A percentile compares a stretch with the other conserved stretches of the same genome.
These are phyloP conservation scores for Epicauta chinensis DNA, from an alignment of 1,140 invertebrate species.

Conservation along the genomic window DNA sequence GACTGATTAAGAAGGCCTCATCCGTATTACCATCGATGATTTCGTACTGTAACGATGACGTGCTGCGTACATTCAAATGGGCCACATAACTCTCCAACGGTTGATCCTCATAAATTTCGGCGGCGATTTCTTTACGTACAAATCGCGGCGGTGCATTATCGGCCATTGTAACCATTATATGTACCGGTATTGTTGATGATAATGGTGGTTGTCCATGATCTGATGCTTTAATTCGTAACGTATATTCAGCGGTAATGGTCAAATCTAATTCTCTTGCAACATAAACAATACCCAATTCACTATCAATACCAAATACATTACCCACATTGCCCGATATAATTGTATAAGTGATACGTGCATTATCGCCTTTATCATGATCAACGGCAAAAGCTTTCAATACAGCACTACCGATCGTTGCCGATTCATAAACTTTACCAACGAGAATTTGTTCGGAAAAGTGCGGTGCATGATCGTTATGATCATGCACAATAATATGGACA, in stretches of 20 bases:
- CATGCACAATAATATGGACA: conserved; percentile 73
- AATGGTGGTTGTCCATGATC: conserved; percentile 73
- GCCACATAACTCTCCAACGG: conserved; percentile 70
- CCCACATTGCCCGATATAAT: conserved; percentile 81
- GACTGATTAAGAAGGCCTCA: conserved; percentile 74
- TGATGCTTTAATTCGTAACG: conserved; percentile 72
- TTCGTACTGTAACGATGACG: conserved; percentile 74
- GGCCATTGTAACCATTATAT: conserved; percentile 80
- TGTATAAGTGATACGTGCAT: conserved; percentile 72
- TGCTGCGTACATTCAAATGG: conserved; percentile 69
- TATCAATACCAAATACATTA: conserved; percentile 74
- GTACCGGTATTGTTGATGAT: conserved; percentile 71
- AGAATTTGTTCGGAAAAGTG: conserved; percentile 70
- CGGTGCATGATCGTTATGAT: conserved; percentile 86
- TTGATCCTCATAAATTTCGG: conserved; percentile 81
- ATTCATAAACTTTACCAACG: conserved; percentile 70
- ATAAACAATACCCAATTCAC: conserved; percentile 66
- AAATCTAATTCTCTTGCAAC: conserved; percentile 69
- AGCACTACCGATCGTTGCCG: conserved; percentile 62
- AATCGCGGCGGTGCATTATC: conserved; percentile 84
- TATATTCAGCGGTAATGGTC: conserved; percentile 66
- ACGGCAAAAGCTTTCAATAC: conserved; percentile 69
- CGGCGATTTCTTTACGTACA: conserved; percentile 51
- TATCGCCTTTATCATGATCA: conserved; percentile 75
- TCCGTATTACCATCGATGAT: conserved; percentile 71